Conservation (phyloP, 2,888 invertebrate species). For the Balanococcus diminutus region DNA sequence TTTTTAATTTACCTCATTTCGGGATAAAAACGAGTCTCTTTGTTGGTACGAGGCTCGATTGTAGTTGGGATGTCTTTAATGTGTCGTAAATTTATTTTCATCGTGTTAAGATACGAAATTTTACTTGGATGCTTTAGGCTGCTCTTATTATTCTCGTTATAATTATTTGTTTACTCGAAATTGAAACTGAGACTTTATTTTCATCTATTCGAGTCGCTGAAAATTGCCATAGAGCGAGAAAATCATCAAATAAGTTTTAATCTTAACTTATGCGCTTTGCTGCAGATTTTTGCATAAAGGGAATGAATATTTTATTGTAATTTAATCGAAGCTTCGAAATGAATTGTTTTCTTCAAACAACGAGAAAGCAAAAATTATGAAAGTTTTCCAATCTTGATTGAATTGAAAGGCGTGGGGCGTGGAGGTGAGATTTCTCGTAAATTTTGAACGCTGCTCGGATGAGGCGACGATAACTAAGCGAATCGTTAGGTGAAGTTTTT, state of each 20-base stretch:
- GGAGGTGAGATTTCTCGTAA: neutral
- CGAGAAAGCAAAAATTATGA: neutral
- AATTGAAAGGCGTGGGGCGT: neutral
- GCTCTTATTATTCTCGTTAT: neutral
- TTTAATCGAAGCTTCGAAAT: neutral
- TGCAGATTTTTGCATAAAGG: neutral
- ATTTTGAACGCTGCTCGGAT: neutral
- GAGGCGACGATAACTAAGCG: neutral
- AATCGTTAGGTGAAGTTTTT: neutral
- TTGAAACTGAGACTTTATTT: neutral
- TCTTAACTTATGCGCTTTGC: no score
- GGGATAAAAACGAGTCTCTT: neutral
- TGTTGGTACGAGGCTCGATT: neutral
- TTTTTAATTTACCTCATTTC: neutral
- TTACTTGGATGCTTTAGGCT: neutral
- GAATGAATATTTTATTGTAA: neutral
- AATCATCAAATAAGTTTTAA: no score
- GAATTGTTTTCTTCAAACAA: neutral
- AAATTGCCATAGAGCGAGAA: no score
- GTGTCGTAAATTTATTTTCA: neutral
- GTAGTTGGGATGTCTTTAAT: neutral
- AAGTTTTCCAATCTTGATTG: slow-evolving; percentile 7
- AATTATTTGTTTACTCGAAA: neutral
- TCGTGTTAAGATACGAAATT: neutral
- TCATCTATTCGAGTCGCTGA: neutral